Evolutionary conservation across 1,140 invertebrate genomes (phyloP).

Genomic region (Luehdorfia chinensis): DNA sequence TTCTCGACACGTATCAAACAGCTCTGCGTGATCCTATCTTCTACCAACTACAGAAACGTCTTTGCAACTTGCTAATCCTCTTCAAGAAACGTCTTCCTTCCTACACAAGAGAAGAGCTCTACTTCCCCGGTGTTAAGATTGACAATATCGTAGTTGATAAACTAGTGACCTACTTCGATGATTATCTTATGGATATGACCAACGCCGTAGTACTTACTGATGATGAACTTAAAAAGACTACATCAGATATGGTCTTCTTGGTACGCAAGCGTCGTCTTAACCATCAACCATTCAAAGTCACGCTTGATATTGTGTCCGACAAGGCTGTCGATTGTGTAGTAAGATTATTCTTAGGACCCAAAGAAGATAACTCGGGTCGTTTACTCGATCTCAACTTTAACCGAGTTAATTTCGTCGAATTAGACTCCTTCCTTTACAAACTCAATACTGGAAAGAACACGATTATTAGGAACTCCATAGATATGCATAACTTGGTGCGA

Average conservation of each 20-base stretch:
- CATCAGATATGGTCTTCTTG: constrained; percentile 65
- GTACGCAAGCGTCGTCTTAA: constrained; percentile 79
- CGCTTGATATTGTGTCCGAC: constrained; percentile 78
- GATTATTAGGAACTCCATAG: constrained; percentile 74
- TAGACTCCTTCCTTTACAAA: constrained; percentile 78
- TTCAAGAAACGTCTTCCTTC: constrained; percentile 79
- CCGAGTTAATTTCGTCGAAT: constrained; percentile 75
- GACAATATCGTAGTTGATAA: constrained; percentile 76
- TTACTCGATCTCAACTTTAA: constrained; percentile 73
- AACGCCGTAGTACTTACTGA: constrained; percentile 64
- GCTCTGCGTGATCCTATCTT: constrained; percentile 82
- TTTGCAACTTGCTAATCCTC: constrained; percentile 75
- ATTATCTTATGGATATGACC: constrained; percentile 74
- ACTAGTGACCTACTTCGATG: constrained; percentile 77
- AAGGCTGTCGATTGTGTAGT: constrained; percentile 77
- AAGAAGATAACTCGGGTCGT: constrained; percentile 76
- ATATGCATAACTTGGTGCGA: constrained; percentile 73
- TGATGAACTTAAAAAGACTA: constrained; percentile 54
- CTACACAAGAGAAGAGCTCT: constrained; percentile 80
- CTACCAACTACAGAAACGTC: constrained; percentile 80
- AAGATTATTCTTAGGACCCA: constrained; percentile 84
- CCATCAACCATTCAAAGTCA: constrained; percentile 82
- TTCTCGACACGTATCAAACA: constrained; percentile 77
- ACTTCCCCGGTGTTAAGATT: constrained; percentile 77
- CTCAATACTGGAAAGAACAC: constrained; percentile 78